Percentiles rank a stretch among this genome's conserved stretches.
phyloP scores from a whole-genome alignment of 2,797 vertebrate species.

The Sphenopsis melanotis region DNA sequence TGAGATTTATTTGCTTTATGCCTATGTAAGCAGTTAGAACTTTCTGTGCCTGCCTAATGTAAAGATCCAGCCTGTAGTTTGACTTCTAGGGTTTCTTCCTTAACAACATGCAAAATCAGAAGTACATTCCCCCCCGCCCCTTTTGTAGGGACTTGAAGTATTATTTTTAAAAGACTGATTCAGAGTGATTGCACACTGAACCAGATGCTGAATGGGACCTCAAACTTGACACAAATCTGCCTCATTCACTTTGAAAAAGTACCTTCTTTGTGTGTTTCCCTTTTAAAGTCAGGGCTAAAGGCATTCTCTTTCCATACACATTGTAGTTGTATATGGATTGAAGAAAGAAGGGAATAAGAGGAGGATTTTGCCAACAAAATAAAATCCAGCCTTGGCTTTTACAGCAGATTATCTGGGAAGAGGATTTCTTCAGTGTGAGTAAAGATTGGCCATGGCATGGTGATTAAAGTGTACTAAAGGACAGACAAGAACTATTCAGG shows the following conservation, averaged over 20 bases:
- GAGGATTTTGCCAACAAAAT: background rate
- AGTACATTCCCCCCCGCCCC: rapidly evolving
- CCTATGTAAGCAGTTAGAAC: background rate
- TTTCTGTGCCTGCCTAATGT: background rate
- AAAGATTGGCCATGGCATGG: background rate
- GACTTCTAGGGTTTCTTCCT: background rate
- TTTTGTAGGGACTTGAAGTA: background rate
- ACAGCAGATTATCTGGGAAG: background rate
- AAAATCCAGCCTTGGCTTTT: background rate
- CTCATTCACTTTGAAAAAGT: background rate
- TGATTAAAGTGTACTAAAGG: background rate
- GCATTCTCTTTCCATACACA: background rate
- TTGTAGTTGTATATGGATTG: background rate
- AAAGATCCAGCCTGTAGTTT: background rate
- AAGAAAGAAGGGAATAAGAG: background rate
- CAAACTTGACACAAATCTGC: background rate
- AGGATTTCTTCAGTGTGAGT: background rate
- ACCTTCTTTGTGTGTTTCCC: background rate
- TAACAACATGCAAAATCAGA: background rate
- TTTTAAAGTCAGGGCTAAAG: constrained; percentile 14
- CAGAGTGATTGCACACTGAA: background rate
- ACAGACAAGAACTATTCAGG: background rate
- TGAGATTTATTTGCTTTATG: background rate
- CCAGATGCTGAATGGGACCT: background rate
- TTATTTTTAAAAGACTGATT: background rate